A percentile compares a stretch with the other conserved stretches of the same genome.
These are phyloP conservation scores for Lepidurus couesii DNA, from an alignment of 1,140 invertebrate species.

Conservation along the genomic window DNA sequence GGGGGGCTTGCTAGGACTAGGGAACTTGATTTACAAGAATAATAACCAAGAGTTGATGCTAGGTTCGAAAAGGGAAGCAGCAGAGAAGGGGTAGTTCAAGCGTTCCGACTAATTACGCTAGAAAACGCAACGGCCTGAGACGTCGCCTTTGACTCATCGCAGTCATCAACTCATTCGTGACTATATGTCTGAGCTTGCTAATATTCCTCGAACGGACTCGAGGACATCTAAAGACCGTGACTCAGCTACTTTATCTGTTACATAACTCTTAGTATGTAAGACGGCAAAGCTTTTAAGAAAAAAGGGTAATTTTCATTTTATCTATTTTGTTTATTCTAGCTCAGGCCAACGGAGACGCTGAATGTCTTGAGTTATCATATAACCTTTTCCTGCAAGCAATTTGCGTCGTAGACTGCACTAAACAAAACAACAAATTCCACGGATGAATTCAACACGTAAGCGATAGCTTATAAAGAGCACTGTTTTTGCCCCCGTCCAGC, in stretches of 20 bases:
- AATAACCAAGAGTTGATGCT: background rate
- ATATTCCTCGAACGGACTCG: background rate
- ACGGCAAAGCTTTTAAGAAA: background rate
- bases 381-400: too few species aligned
- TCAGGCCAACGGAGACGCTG: too few species aligned
- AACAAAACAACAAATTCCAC: too few species aligned
- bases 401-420: too few species aligned
- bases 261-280: background rate
- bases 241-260: background rate
- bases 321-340: background rate
- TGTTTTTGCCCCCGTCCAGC: too few species aligned
- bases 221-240: background rate
- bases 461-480: too few species aligned
- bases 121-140: background rate
- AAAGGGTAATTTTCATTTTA: background rate
- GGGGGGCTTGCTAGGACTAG: background rate
- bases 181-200: background rate
- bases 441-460: too few species aligned
- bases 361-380: too few species aligned
- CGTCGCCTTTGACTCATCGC: background rate
- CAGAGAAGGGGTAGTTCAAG: background rate
- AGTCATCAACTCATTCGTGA: background rate
- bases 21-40: background rate
- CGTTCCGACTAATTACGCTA: conserved; percentile 5
- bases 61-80: background rate